Percentiles rank a stretch among this genome's conserved stretches.
Evolutionary conservation across 2,113 vertebrate genomes (phyloP).

Genomic region (Sitta europaea): DNA sequence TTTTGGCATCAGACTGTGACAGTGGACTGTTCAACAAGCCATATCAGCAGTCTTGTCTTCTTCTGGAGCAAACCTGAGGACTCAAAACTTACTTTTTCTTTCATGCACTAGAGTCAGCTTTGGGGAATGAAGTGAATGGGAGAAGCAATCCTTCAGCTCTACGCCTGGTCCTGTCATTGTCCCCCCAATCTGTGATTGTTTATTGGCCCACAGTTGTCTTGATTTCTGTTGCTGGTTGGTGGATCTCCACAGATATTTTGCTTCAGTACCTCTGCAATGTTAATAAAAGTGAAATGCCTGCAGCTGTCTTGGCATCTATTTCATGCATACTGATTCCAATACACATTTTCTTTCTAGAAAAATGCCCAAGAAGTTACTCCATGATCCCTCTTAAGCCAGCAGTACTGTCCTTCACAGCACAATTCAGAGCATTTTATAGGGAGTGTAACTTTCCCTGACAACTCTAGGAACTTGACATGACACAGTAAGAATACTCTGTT

Average conservation of each 20-base stretch:
- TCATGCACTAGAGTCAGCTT: fast-evolving
- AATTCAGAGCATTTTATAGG: neutral
- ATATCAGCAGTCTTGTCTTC: neutral
- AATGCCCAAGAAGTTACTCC: neutral
- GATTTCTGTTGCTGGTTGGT: neutral
- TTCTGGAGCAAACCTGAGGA: neutral
- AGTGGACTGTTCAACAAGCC: neutral
- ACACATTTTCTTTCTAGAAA: neutral
- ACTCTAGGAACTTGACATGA: neutral
- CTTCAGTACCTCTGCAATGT: neutral
- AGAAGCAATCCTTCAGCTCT: fast-evolving
- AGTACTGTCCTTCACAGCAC: neutral
- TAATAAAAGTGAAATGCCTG: neutral
- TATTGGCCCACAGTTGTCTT: neutral
- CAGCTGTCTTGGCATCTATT: neutral
- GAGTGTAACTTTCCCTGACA: neutral
- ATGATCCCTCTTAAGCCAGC: neutral
- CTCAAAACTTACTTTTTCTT: neutral
- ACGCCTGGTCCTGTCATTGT: neutral
- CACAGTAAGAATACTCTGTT: neutral
- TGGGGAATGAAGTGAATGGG: neutral
- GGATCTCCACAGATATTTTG: neutral
- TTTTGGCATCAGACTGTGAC: neutral
- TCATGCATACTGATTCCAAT: neutral
- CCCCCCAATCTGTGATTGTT: neutral